Evolutionary conservation across 2,113 vertebrate species (phyloP).

Genomic region (Propithecus coquereli): DNA sequence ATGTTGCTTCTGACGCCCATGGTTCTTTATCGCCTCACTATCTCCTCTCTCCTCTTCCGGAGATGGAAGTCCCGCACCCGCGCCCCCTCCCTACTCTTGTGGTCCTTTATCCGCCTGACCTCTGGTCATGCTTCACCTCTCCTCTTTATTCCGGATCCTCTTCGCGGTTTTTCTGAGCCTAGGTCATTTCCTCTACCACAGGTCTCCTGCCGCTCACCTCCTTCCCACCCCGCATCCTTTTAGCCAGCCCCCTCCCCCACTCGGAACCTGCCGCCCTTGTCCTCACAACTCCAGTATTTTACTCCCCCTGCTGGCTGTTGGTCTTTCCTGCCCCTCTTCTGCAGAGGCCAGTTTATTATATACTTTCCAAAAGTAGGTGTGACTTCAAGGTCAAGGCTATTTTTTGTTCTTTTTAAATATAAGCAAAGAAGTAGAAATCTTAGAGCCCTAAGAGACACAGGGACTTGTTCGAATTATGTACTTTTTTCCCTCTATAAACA

Average conservation of each 20-base stretch:
- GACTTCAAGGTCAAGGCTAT: slow-evolving; percentile 1
- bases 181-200: background rate
- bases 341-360: background rate
- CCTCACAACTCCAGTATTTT: background rate
- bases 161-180: background rate
- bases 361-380: background rate
- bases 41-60: background rate
- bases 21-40: background rate
- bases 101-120: background rate
- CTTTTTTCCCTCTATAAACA: background rate
- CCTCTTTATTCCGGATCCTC: background rate
- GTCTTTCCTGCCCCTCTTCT: background rate
- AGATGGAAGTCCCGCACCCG: background rate
- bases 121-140: background rate
- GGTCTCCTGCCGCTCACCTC: background rate
- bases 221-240: background rate
- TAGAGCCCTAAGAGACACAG: background rate
- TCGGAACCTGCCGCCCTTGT: background rate
- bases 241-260: background rate
- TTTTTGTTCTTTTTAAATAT: slow-evolving; percentile 13
- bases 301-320: background rate
- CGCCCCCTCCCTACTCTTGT: background rate
- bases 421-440: slow-evolving; percentile 1
- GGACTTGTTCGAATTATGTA: background rate
- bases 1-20: background rate